Conservation (phyloP, 2,113 vertebrate species). For the Chamaetylas fuelleborni region DNA sequence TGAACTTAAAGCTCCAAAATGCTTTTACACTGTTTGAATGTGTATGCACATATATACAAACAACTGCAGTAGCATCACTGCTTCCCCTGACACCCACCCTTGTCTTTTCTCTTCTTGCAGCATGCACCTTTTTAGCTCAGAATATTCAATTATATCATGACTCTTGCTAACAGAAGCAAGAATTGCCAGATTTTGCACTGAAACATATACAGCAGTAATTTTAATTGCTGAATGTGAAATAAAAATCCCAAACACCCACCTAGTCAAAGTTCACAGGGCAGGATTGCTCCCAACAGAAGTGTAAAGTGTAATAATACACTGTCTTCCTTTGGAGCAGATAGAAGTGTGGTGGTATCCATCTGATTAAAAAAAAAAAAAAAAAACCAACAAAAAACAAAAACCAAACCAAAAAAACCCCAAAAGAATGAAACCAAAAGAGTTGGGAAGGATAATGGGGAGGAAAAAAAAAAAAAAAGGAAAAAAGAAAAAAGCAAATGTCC, state of each 20-base stretch:
- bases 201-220: background rate
- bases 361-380: background rate
- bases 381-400: no score
- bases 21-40: background rate
- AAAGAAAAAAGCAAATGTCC: background rate
- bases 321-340: background rate
- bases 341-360: background rate
- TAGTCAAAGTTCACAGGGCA: background rate
- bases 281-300: background rate
- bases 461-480: no score
- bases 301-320: background rate
- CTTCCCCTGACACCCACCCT: background rate
- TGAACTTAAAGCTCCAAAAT: background rate
- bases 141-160: rapidly evolving
- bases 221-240: background rate
- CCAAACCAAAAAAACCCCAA: no score
- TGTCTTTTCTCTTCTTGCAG: background rate
- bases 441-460: background rate
- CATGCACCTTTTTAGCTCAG: rapidly evolving
- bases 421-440: background rate
- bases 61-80: no score
- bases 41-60: no score
- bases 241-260: background rate
- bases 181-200: background rate
- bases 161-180: background rate